Base-by-base conservation (phyloP, 2,797 vertebrate genomes). In the Siniperca obscura region DNA sequence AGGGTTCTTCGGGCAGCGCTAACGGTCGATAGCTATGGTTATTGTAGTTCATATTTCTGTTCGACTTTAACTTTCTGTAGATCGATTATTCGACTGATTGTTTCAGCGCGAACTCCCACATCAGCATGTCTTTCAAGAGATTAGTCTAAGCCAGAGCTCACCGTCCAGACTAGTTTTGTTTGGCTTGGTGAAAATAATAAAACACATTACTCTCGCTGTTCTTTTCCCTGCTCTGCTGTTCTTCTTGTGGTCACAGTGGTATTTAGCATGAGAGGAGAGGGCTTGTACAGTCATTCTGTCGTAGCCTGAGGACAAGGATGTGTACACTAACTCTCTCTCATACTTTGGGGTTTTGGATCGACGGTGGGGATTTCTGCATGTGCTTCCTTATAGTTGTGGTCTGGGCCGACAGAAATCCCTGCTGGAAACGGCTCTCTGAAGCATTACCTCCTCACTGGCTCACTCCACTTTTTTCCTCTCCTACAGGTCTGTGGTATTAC, bases 401-500 rank as follows among this genome's bases (percentile, higher is more conserved):
- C 78, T 71, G 70, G 42, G 76, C 60, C 57, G 34, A 68, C 86
- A 73, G 74, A 79, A 78, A 70, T 89, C 85, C 72, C 86, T 81
- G 86, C 82, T 88, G 84, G 74, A 86, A 69, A 21, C 40, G 2
- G 21, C 86, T 85, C 65, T 79, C 77, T 74, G 72, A 76, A 67
- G 80, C 60, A 61, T 87, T 80, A 68, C 85, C 86, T 76, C 79
- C 66, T 70, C 75, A 17, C 78, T 61, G 21, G 68, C 80, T 83
- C 82, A 59, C 80, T 69, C 55, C 17, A 1, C 30, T 64, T 77
- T 50, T 72, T 57, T 69, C 73, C 73, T 61, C 85, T 81, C 81
- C 67, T 53, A 8, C 95, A 99, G 98, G 98, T 90, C 96, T 99
- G 89, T 99, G 98, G 98, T 97, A 98, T 88, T 98, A 99, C 95